Conservation (phyloP, 2,888 invertebrate species). For the Nebria salina region DNA sequence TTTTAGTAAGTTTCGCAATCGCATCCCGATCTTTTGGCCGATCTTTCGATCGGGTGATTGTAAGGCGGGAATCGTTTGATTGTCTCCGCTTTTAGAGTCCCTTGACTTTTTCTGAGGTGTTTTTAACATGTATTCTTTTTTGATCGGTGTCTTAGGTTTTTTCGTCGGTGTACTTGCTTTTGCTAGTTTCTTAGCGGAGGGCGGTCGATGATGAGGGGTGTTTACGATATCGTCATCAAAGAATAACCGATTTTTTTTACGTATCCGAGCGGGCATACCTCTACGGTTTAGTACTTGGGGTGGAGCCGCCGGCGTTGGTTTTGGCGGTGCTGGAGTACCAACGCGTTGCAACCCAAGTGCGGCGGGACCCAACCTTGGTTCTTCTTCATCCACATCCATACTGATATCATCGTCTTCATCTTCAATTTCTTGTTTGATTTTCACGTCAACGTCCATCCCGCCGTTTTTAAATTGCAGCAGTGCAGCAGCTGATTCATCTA, state of each 20-base stretch:
- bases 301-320: slow-evolving; percentile 74
- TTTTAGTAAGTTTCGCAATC: slow-evolving; percentile 91
- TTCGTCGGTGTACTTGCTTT: slow-evolving; percentile 66
- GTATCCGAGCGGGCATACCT: slow-evolving; percentile 89
- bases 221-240: slow-evolving; percentile 90
- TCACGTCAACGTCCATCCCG: slow-evolving; percentile 56
- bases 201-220: slow-evolving; percentile 77
- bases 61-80: slow-evolving; percentile 62
- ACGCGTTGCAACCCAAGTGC: slow-evolving; percentile 84
- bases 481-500: slow-evolving; percentile 68
- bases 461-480: slow-evolving; percentile 69
- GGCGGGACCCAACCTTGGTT: slow-evolving; percentile 80
- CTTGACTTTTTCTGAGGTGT: slow-evolving; percentile 58
- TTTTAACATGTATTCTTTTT: slow-evolving; percentile 54
- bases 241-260: slow-evolving; percentile 88
- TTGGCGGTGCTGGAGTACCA: slow-evolving; percentile 78
- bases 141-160: slow-evolving; percentile 55
- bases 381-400: slow-evolving; percentile 70
- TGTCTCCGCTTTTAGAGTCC: slow-evolving; percentile 53
- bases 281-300: slow-evolving; percentile 85
- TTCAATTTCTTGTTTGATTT: slow-evolving; percentile 59
- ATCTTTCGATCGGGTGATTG: slow-evolving; percentile 81
- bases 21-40: slow-evolving; percentile 89
- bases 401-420: slow-evolving; percentile 69
- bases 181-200: slow-evolving; percentile 75